phyloP scores from a whole-genome alignment of 2,113 vertebrate genomes.

The Sclerurus mexicanus region DNA sequence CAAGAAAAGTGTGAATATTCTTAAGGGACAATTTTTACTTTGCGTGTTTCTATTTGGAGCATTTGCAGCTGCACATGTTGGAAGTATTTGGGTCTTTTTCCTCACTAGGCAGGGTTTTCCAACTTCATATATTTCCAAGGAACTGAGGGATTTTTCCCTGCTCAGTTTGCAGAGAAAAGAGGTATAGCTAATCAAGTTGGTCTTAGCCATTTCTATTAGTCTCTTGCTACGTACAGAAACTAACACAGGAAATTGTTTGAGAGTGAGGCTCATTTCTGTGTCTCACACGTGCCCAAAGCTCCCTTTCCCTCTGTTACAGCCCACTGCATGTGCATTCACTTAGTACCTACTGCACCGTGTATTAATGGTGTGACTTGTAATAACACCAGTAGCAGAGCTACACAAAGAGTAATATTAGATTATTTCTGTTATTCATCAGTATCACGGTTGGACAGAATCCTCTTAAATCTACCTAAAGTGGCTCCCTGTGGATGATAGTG shows the following conservation, averaged over 20 bases:
- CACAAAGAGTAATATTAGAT: constrained; percentile 30
- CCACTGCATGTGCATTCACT: background rate
- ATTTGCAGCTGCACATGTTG: background rate
- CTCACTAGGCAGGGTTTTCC: background rate
- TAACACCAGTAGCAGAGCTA: background rate
- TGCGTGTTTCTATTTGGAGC: background rate
- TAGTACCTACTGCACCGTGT: background rate
- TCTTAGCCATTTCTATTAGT: background rate
- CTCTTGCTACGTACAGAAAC: background rate
- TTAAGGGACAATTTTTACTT: background rate
- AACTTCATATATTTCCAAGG: background rate
- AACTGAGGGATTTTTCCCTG: background rate
- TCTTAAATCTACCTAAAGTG: constrained; percentile 45
- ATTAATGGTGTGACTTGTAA: background rate
- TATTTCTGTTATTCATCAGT: constrained; percentile 47
- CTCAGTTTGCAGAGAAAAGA: background rate
- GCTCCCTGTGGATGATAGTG: constrained; percentile 1
- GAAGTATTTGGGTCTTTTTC: background rate
- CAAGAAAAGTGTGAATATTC: background rate
- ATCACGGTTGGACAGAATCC: constrained; percentile 23
- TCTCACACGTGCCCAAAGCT: background rate
- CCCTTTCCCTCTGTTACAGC: background rate
- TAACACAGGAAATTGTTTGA: background rate
- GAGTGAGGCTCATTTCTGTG: background rate
- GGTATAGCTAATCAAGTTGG: background rate